Conservation (phyloP, 2,113 vertebrate genomes). For the Meles meles region DNA sequence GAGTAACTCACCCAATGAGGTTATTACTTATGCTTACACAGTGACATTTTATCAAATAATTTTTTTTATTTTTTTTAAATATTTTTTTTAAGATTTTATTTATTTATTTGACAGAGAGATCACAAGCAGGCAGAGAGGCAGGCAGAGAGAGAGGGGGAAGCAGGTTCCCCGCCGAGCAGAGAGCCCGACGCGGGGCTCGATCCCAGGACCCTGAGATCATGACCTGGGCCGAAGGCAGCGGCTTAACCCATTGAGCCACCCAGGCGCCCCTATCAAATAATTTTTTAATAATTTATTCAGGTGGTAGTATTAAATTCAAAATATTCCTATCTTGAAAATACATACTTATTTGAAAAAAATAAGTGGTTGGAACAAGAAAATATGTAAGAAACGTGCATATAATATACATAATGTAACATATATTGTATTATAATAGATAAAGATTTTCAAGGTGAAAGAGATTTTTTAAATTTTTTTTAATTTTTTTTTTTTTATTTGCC, state of each 20-base stretch:
- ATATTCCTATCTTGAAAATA: not conserved
- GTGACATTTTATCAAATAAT: not conserved
- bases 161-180: too few relatives aligned
- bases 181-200: too few relatives aligned
- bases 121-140: too few relatives aligned
- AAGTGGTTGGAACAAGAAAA: not conserved
- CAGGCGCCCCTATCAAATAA: not conserved
- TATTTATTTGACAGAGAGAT: too few relatives aligned
- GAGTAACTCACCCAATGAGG: not conserved
- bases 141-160: too few relatives aligned
- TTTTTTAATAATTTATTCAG: not conserved
- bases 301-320: not conserved
- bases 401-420: not conserved
- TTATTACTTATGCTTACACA: not conserved
- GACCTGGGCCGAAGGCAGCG: too few relatives aligned
- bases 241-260: too few relatives aligned
- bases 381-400: not conserved
- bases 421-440: not conserved
- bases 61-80: too few relatives aligned
- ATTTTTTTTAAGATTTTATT: too few relatives aligned
- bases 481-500: too few relatives aligned
- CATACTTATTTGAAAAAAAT: not conserved
- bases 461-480: too few relatives aligned
- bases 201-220: too few relatives aligned
- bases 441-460: not conserved